A percentile compares a stretch with the other conserved stretches of the same genome.
Conservation (phyloP, 2,797 vertebrate genomes). For the Urosaurus nigricauda region DNA sequence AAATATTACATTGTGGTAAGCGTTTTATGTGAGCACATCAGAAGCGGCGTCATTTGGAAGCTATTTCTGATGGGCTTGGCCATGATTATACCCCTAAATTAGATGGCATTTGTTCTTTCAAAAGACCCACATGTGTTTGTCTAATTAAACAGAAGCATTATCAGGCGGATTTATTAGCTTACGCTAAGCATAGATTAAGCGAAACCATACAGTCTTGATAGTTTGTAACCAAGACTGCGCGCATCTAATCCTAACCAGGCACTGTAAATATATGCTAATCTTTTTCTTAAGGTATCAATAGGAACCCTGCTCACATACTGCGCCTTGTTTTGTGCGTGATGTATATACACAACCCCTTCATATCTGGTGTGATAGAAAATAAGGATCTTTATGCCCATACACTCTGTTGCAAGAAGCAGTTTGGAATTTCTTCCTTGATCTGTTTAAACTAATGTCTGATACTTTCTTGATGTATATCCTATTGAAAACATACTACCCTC, state of each 20-base stretch:
- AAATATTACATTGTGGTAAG: constrained; percentile 8
- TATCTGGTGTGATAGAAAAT: neutral
- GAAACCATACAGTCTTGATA: neutral
- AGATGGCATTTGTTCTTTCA: constrained; percentile 28
- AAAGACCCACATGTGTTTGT: constrained; percentile 33
- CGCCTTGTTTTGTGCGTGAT: neutral
- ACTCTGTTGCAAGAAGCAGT: neutral
- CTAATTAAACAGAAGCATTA: constrained; percentile 44
- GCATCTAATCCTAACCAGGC: constrained; percentile 41
- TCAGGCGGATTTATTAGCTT: constrained; percentile 24
- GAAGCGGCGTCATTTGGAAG: constrained; percentile 38
- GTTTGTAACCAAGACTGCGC: constrained; percentile 15
- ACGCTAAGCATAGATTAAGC: constrained; percentile 35
- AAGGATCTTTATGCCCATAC: neutral
- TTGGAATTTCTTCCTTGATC: neutral
- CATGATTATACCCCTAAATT: constrained; percentile 14
- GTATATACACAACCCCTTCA: neutral
- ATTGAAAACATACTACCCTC: no score
- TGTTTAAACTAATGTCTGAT: no score
- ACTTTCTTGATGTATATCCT: no score
- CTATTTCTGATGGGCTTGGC: neutral
- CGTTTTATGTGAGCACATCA: constrained; percentile 14
- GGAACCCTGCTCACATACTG: neutral
- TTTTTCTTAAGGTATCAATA: constrained; percentile 44
- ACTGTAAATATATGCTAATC: constrained; percentile 24